Conservation (phyloP, 1,140 invertebrate species). For the Papilio machaon region DNA sequence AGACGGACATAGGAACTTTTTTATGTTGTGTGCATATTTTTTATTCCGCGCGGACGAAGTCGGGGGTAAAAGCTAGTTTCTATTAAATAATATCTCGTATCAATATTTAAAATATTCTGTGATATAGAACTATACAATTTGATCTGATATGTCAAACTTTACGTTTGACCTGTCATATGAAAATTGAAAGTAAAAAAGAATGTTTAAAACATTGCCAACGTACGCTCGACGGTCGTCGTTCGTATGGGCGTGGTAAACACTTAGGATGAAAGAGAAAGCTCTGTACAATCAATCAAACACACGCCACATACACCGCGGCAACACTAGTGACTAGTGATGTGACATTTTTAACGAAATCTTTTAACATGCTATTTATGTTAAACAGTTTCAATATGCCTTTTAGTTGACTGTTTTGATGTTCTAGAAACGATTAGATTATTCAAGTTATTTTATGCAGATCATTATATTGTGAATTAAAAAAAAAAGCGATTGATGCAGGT, state of each 20-base stretch:
- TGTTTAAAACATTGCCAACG: neutral
- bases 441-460: too few species aligned
- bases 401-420: too few species aligned
- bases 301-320: conserved; percentile 13
- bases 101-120: too few species aligned
- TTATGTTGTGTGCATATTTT: too few species aligned
- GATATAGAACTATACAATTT: neutral
- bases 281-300: conserved; percentile 37
- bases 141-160: neutral
- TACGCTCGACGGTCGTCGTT: neutral
- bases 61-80: too few species aligned
- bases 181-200: neutral
- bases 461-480: too few species aligned
- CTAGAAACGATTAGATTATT: too few species aligned
- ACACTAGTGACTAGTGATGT: conserved; percentile 31
- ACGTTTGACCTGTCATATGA: neutral
- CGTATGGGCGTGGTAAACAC: conserved; percentile 27
- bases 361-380: neutral
- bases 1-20: too few species aligned
- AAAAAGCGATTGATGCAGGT: too few species aligned
- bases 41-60: too few species aligned
- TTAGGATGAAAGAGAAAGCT: conserved; percentile 38
- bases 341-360: neutral
- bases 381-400: too few species aligned
- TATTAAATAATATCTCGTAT: too few species aligned